Conservation (phyloP, 2,888 invertebrate species). For the Globia sparganii region DNA sequence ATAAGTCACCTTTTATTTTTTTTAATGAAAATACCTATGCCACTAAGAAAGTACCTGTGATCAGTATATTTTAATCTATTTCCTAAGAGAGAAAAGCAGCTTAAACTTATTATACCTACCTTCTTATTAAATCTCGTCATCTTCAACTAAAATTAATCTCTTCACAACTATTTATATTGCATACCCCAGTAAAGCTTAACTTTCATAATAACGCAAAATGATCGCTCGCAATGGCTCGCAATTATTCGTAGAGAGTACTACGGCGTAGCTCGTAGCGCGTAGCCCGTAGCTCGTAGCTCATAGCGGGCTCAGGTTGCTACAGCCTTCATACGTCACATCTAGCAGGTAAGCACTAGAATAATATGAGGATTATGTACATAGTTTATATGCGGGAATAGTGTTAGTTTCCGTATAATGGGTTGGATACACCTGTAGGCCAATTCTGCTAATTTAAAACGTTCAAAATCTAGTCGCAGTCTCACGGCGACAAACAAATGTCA, state of each 20-base stretch:
- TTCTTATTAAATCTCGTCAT: background rate
- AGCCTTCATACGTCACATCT: constrained; percentile 45
- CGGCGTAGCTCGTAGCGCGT: constrained; percentile 51
- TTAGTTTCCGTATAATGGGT: constrained; percentile 32
- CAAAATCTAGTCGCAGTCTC: no score
- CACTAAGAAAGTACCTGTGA: background rate
- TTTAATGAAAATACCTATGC: no score
- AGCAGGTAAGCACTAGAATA: constrained; percentile 43
- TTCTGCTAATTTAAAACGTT: no score
- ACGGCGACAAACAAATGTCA: no score
- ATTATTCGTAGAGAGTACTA: constrained; percentile 58
- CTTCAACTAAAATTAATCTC: constrained; percentile 11
- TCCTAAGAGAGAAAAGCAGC: background rate
- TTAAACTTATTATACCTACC: background rate
- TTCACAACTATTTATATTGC: constrained; percentile 12
- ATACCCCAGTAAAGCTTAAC: constrained; percentile 11
- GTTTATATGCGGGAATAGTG: constrained; percentile 47
- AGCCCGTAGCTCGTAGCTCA: constrained; percentile 62
- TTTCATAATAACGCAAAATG: constrained; percentile 30
- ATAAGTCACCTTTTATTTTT: background rate
- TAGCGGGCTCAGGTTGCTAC: constrained; percentile 62
- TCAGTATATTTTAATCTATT: background rate
- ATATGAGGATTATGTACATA: constrained; percentile 47
- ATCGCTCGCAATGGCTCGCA: constrained; percentile 38
- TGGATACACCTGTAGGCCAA: constrained; percentile 24